A percentile compares a stretch with the other conserved stretches of the same genome.
These are phyloP conservation scores for Geococcyx californianus DNA, from an alignment of 2,113 vertebrate genomes.

Conservation along the genomic window DNA sequence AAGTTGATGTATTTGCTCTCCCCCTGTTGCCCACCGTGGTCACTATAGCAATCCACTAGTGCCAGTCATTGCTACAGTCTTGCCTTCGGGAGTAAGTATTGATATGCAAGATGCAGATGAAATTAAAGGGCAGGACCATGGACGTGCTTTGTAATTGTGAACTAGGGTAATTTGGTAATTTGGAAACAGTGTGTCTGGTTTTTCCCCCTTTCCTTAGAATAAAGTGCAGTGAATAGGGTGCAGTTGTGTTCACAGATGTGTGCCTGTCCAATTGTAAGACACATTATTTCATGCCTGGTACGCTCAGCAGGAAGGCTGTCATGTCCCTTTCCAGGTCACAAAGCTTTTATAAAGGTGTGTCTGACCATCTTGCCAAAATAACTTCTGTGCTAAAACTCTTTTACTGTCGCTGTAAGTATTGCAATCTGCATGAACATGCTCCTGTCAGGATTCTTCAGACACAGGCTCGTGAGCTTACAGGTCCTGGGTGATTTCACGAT, in stretches of 20 bases:
- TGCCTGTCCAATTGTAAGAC: background rate
- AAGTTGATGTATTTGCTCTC: background rate
- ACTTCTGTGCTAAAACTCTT: background rate
- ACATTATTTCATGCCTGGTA: background rate
- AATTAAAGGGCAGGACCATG: background rate
- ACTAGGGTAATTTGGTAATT: background rate
- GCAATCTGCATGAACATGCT: background rate
- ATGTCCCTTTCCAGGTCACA: background rate
- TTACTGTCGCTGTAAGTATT: background rate
- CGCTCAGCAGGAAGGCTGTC: background rate
- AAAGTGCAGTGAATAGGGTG: background rate
- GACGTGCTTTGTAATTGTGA: background rate
- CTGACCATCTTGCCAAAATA: background rate
- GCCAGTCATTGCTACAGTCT: accelerated
- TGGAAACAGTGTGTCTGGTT: background rate
- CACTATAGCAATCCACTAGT: background rate
- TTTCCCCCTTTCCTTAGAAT: background rate
- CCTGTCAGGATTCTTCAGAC: background rate
- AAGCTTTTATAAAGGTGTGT: background rate
- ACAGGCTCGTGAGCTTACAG: background rate
- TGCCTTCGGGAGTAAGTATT: background rate
- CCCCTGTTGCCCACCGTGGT: background rate
- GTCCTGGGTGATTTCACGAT: background rate
- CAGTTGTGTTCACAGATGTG: background rate
- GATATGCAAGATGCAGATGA: background rate